These are phyloP conservation scores for Lanius collurio DNA, from an alignment of 2,113 vertebrate species.

Conservation along the genomic window DNA sequence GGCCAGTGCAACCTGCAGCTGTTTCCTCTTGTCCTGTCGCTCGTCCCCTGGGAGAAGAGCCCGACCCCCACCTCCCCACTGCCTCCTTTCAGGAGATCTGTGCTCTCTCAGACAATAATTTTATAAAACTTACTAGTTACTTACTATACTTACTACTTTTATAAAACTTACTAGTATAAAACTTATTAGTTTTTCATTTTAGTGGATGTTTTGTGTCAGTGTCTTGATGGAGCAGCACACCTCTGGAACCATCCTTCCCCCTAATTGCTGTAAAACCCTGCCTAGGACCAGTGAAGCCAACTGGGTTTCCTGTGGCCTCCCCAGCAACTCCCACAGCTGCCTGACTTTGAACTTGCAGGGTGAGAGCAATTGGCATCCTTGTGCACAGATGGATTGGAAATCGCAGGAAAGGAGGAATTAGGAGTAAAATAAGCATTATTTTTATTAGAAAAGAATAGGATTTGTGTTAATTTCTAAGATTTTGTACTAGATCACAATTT, in stretches of 20 bases:
- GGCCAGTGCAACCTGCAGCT: neutral
- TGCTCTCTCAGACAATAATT: neutral
- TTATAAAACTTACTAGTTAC: too few species aligned
- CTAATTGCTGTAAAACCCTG: fast-evolving
- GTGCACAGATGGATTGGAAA: neutral
- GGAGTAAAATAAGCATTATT: neutral
- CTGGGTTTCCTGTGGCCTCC: fast-evolving
- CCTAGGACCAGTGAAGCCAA: fast-evolving
- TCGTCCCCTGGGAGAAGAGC: neutral
- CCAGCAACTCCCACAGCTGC: neutral
- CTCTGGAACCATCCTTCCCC: neutral
- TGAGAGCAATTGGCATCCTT: neutral
- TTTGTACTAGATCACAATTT: neutral
- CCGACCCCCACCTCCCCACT: fast-evolving
- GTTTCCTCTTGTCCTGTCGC: fast-evolving
- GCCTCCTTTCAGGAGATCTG: neutral
- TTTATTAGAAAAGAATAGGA: neutral
- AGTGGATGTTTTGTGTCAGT: too few species aligned
- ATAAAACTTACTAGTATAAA: too few species aligned
- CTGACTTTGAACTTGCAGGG: neutral
- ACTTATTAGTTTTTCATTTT: too few species aligned
- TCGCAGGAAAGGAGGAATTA: fast-evolving
- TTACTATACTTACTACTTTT: too few species aligned
- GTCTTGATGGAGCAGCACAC: fast-evolving
- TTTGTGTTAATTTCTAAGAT: neutral